Evolutionary conservation across 2,888 invertebrate species (phyloP), one percentile per base, ranked within the genome.

Genomic region (Tinea trinotella): DNA sequence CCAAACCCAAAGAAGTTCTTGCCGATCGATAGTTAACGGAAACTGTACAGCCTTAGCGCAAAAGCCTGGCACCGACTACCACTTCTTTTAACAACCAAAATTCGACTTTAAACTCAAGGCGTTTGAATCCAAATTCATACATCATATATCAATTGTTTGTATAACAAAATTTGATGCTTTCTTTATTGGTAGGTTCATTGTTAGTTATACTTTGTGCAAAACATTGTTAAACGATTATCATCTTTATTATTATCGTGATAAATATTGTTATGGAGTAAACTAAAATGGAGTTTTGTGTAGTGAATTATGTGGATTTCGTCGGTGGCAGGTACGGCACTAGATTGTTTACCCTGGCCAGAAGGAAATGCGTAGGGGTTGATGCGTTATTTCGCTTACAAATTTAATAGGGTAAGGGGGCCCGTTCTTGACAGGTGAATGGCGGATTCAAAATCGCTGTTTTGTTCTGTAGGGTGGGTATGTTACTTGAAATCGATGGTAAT

Each of bases 351-450:
- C 40, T 40, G 17, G 46, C 2, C 3, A 46, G 46, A 15, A 40
- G 46, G 17, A 46, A 46, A 46, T 46, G 46, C 46, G 46, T 46
- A 46, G 46, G 46, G 40, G 40, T 46, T n/a, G 19, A 46, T 46
- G 19, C 46, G 46, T 46, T 46, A 5, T 19, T 50, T 50, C 18
- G 24, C n/a, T 50, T 50, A 50, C 50, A 24, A 20, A 20, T 24
- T 50, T 50, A 50, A 50, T 50, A 50, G 22, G n/a, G 24, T 13
- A 19, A 20, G 50, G 20, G 50, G 50, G 50, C 9, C 12, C 2
- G 4, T 50, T 24, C 50, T 50, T 50, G 50, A 50, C 22, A 50
- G 13, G 24, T 50, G 12, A 50, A 50, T 50, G 50, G 50, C 24
- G 13, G 24, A 19, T 24, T 50, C 48, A 5, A 48, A 48, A 48